Evolutionary conservation across 2,113 vertebrate species (phyloP).

Genomic region (Mohoua ochrocephala): DNA sequence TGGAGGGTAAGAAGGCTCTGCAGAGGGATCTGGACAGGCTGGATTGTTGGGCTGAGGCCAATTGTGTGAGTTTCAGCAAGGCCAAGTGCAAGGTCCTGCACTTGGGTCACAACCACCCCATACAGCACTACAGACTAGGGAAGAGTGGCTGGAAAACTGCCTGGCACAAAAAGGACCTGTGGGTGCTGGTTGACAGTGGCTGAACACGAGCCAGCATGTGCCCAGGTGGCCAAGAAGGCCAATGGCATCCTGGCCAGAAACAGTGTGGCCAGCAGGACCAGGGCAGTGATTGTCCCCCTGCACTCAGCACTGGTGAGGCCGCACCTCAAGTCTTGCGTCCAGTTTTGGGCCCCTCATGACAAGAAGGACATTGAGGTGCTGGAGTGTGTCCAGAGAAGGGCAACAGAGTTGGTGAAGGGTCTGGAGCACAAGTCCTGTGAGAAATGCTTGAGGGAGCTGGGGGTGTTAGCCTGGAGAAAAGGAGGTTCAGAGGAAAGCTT

Average conservation of each 20-base stretch:
- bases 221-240: neutral
- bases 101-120: neutral
- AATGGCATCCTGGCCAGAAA: neutral
- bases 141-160: neutral
- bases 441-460: neutral
- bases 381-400: neutral
- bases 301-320: neutral
- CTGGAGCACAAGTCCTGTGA: neutral
- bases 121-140: fast-evolving
- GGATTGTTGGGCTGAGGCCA: neutral
- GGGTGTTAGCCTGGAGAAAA: neutral
- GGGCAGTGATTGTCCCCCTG: fast-evolving
- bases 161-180: neutral
- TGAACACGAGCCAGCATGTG: neutral
- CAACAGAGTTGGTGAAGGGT: neutral
- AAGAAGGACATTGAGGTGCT: neutral
- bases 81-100: fast-evolving
- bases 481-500: neutral
- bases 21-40: neutral
- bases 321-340: neutral
- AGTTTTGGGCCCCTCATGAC: neutral
- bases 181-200: neutral
- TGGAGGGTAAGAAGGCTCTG: neutral
- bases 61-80: fast-evolving
- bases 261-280: neutral